Percentiles rank a stretch among this genome's conserved stretches.
These are phyloP conservation scores for Cyphomyrus discorhynchus DNA, from an alignment of 2,113 vertebrate genomes.

Conservation along the genomic window DNA sequence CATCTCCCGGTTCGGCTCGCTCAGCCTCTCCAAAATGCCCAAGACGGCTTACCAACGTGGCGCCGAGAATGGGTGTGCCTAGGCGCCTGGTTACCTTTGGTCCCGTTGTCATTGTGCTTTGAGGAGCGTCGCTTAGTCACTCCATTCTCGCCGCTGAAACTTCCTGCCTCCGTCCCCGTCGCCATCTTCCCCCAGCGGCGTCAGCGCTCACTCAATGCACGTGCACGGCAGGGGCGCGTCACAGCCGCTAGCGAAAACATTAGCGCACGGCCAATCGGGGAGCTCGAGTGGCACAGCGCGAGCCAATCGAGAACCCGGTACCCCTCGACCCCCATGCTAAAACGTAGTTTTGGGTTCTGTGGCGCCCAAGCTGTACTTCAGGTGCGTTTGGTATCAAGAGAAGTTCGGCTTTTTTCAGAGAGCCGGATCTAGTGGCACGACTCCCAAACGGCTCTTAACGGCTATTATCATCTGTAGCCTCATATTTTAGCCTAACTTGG, in stretches of 20 bases:
- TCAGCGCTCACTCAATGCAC: conserved; percentile 34
- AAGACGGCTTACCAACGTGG: background rate
- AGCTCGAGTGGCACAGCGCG: background rate
- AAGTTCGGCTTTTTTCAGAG: no score
- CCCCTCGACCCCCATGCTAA: background rate
- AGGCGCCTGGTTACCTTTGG: conserved; percentile 49
- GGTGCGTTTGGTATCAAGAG: no score
- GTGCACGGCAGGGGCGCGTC: conserved; percentile 37
- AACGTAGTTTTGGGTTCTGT: background rate
- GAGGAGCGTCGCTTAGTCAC: conserved; percentile 56
- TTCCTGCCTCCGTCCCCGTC: conserved; percentile 54
- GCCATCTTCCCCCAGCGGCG: conserved; percentile 58
- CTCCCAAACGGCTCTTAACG: no score
- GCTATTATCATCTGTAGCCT: no score
- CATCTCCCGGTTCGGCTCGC: background rate
- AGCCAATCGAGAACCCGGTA: conserved; percentile 37
- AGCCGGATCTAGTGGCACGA: no score
- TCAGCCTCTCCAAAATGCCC: background rate
- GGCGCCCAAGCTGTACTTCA: background rate
- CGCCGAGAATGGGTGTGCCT: background rate
- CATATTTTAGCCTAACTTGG: no score
- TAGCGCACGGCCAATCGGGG: background rate
- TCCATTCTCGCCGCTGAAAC: conserved; percentile 45
- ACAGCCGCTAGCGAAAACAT: background rate
- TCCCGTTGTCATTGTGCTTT: conserved; percentile 52